Base-by-base conservation (phyloP, 2,113 vertebrate genomes). In the Xiphophorus couchianus region DNA sequence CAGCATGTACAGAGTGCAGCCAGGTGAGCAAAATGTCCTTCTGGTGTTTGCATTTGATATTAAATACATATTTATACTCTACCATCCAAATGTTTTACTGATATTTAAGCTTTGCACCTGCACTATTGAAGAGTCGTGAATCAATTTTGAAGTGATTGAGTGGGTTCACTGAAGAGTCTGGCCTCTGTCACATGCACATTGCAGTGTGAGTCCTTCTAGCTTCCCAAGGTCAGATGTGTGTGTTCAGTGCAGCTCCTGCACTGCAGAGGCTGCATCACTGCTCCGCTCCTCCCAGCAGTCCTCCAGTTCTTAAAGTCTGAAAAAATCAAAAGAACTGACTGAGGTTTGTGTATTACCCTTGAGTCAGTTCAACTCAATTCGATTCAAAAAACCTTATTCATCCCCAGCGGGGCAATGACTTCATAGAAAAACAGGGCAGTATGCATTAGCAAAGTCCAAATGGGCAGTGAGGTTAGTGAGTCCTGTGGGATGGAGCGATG, bases 1-100 rank as follows among this genome's bases (percentile, higher is more conserved):
- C 91, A 78, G 19, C 93, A 96, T 19, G 95, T 99, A 78, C 96
- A 97, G 72, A 96, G 96, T 69, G 96, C 98, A 0, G 93, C 96
- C 67, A 96, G 97, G 98, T 99, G 91, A 95, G 48, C 11, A 1
- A 27, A 54, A 37, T 15, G 4, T 17, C 19, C 8, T 11, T 17
- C 25, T 9, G 19, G 11, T 51, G 1, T 48, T 17, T n/a, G 11
- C 12, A 9, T 15, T 51, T 29, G 12, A 39, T 37, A 39, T 19
- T 58, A 11, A 58, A 58, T 58, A 58, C 22, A 58, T 58, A 10
- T 58, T 25, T 58, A 25, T 58, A n/a, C 25, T n/a, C 5, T 3
- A 0, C 51, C 51, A 25, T 58, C 25, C 25, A 10, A 58, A 58
- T 1, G 51, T 58, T 10, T 58, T 58, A 58, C 9, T 9, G 25